These are phyloP conservation scores for Pterostichus madidus DNA, from an alignment of 2,888 invertebrate genomes.

Conservation along the genomic window DNA sequence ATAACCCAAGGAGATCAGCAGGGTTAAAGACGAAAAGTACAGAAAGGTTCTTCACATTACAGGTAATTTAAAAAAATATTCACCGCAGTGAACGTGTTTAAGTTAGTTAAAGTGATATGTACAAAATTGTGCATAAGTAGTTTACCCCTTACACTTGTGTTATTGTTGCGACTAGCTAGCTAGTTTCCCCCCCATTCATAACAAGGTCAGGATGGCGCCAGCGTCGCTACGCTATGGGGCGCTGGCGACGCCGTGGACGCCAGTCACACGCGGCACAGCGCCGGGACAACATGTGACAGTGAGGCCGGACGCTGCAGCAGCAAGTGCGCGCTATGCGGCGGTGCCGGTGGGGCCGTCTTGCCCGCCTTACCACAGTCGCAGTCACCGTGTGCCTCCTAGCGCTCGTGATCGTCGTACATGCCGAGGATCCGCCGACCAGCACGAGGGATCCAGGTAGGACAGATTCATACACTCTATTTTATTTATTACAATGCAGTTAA, in stretches of 20 bases:
- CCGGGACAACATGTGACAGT: not conserved
- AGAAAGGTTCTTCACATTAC: too few relatives aligned
- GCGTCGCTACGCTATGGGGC: too few relatives aligned
- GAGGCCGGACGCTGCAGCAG: constrained; percentile 5
- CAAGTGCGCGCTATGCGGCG: constrained; percentile 43
- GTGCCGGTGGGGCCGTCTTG: not conserved
- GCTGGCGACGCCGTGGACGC: not conserved
- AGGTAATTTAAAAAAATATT: too few relatives aligned
- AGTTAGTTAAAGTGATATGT: too few relatives aligned
- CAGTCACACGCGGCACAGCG: not conserved
- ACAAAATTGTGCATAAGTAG: too few relatives aligned
- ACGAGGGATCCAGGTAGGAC: constrained; percentile 12
- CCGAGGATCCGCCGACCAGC: not conserved
- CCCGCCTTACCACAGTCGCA: not conserved
- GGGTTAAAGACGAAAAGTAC: too few relatives aligned
- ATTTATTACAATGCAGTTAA: not conserved
- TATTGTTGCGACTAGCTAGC: too few relatives aligned
- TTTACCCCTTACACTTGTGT: too few relatives aligned
- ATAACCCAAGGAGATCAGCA: too few relatives aligned
- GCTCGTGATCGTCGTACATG: constrained; percentile 22
- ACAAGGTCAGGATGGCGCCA: too few relatives aligned
- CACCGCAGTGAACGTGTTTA: too few relatives aligned
- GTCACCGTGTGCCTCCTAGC: not conserved
- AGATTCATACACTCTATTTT: not conserved
- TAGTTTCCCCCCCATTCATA: too few relatives aligned